These are phyloP conservation scores for Diabrotica undecimpunctata DNA, from an alignment of 1,140 invertebrate species.

Conservation along the genomic window DNA sequence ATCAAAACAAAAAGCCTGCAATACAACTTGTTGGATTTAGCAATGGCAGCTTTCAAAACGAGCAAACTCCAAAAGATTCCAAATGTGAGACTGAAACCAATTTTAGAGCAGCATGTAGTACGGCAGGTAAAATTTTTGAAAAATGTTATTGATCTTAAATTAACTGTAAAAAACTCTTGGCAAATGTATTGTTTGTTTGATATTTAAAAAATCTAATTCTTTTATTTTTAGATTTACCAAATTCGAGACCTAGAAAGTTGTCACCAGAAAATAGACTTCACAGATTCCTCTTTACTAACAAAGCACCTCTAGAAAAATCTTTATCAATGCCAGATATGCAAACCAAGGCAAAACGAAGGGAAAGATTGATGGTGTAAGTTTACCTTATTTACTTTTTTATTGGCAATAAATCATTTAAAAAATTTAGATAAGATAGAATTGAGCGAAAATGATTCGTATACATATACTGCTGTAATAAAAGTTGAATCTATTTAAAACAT, in stretches of 20 bases:
- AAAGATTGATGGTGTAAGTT: slow-evolving; percentile 65
- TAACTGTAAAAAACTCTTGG: too few relatives aligned
- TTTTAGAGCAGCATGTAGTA: slow-evolving; percentile 34
- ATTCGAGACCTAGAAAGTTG: slow-evolving; percentile 22
- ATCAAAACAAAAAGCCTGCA: slow-evolving; percentile 48
- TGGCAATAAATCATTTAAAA: too few relatives aligned
- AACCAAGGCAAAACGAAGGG: slow-evolving; percentile 65
- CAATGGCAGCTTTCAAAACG: slow-evolving; percentile 58
- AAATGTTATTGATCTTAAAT: too few relatives aligned
- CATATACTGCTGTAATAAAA: too few relatives aligned
- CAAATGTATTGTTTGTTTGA: too few relatives aligned
- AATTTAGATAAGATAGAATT: too few relatives aligned
- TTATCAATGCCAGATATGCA: slow-evolving; percentile 80
- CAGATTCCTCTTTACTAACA: slow-evolving; percentile 51
- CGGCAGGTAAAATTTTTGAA: slow-evolving; percentile 22
- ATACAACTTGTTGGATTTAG: slow-evolving; percentile 51
- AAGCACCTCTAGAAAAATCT: slow-evolving; percentile 70
- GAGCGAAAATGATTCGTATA: too few relatives aligned
- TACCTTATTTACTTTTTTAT: background rate
- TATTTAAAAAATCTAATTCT: too few relatives aligned
- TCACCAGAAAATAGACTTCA: slow-evolving; percentile 48
- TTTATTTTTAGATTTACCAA: slow-evolving; percentile 23
- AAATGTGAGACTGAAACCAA: slow-evolving; percentile 23
- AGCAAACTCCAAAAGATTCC: slow-evolving; percentile 37
- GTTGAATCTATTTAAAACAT: too few relatives aligned